Evolutionary conservation across 2,888 invertebrate species (phyloP).

Genomic region (Erebia epiphron): DNA sequence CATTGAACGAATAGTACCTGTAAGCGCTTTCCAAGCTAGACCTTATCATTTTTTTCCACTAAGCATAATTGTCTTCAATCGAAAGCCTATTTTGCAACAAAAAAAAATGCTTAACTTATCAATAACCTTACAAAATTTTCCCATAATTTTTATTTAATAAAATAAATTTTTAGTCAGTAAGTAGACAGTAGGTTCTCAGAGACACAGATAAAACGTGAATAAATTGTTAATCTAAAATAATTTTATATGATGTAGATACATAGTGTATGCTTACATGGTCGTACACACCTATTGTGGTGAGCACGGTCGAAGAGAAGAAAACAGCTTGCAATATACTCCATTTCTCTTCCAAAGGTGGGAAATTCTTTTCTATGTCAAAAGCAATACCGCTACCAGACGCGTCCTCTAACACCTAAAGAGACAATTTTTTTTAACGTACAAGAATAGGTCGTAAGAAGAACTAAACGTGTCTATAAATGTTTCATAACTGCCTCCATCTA

Average conservation of each 20-base stretch:
- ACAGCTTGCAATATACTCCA: conserved; percentile 93
- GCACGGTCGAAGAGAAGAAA: conserved; percentile 94
- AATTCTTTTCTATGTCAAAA: conserved; percentile 80
- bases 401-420: conserved; percentile 84
- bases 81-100: too few relatives aligned
- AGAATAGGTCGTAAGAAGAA: background rate
- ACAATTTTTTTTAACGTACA: background rate
- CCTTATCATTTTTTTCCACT: too few relatives aligned
- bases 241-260: conserved; percentile 17
- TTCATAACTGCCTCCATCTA: too few relatives aligned
- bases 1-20: too few relatives aligned
- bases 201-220: background rate
- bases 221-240: background rate
- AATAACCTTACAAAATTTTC: too few relatives aligned
- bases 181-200: background rate
- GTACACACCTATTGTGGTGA: conserved; percentile 93
- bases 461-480: background rate
- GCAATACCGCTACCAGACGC: conserved; percentile 88
- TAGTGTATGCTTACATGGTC: conserved; percentile 70
- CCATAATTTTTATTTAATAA: too few relatives aligned
- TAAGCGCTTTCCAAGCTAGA: too few relatives aligned
- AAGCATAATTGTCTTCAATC: too few relatives aligned
- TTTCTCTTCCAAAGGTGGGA: conserved; percentile 81
- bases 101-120: too few relatives aligned
- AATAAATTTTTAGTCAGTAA: too few relatives aligned